Percentiles rank a stretch among this genome's conserved stretches.
These are phyloP conservation scores for Pseudomyrmex gracilis DNA, from an alignment of 1,140 invertebrate genomes.

Conservation along the genomic window DNA sequence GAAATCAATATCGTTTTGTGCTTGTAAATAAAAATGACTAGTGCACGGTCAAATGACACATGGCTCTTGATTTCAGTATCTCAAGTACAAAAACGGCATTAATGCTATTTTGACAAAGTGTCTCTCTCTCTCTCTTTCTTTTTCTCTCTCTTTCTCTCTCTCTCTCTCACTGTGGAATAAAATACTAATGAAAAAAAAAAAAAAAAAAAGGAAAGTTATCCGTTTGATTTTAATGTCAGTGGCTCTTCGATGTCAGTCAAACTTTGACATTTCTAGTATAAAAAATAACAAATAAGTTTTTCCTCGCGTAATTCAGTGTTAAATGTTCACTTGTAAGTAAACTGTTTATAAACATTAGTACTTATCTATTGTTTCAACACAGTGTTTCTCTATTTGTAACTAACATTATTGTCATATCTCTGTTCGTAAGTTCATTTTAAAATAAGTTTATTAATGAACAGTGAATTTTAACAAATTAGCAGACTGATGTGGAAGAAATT, in stretches of 20 bases:
- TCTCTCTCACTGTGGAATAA: background rate
- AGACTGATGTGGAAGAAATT: too few relatives aligned
- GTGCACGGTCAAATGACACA: background rate
- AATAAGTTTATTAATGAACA: too few relatives aligned
- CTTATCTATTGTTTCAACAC: background rate
- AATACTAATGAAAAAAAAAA: background rate
- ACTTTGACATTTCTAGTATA: conserved; percentile 1
- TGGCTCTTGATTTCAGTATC: background rate
- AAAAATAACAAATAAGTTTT: background rate
- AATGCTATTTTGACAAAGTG: too few relatives aligned
- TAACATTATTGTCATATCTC: too few relatives aligned
- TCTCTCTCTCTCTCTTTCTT: too few relatives aligned
- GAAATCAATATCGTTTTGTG: background rate
- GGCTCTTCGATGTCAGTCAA: background rate
- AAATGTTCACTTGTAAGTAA: background rate
- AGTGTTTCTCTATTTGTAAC: background rate
- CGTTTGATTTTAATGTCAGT: background rate
- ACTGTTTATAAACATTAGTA: background rate
- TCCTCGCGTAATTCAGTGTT: background rate
- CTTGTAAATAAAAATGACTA: background rate
- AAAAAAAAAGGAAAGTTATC: background rate
- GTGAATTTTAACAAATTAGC: too few relatives aligned
- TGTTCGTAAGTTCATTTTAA: too few relatives aligned
- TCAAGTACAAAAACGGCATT: background rate
- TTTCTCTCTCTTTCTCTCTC: too few relatives aligned